Base-by-base conservation (phyloP, 2,113 vertebrate species). In the Anser brachyrhynchus region DNA sequence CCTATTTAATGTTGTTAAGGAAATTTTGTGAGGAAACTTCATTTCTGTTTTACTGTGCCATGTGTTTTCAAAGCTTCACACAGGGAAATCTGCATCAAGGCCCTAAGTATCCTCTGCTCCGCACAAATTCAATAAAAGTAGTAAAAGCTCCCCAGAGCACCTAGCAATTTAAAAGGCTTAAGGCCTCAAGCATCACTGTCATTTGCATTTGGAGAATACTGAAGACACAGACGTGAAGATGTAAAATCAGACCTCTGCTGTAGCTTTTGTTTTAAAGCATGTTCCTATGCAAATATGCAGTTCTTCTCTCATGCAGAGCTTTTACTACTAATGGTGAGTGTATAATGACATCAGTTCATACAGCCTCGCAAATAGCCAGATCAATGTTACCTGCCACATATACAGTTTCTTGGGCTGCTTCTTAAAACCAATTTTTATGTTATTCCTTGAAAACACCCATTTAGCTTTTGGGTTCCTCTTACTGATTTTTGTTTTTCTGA, bases 401-500 rank as follows among this genome's bases (percentile, higher is more conserved):
- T 52, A 55, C 2, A 3, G 77, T 77, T 93, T 95, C 84, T 77
- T 64, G 65, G 58, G 31, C 86, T 92, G 54, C 71, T 96, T 61
- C 77, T 93, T 77, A 91, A 59, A 67, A 74, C 62, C 90, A 37
- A 46, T 55, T 94, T 89, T 92, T 70, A 57, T 21, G 8, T 31
- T 88, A 49, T 94, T 87, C 78, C 74, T 92, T 66, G 37, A 69
- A 90, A 89, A 81, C 5, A 77, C 87, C 41, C 57, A 54, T 75
- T 95, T 89, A 92, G 44, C 37, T 92, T 93, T 94, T 49, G 67
- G 55, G 49, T 88, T 75, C 37, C 41, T 67, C 37, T 44, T 85
- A 96, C 59, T 85, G 96, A 97, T 95, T 97, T 95, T 92, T 79
- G 46, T 73, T 95, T 87, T 93, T 79, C 58, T 92, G 84, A 91